Percentiles rank a stretch among this genome's conserved stretches.
Evolutionary conservation across 2,888 invertebrate species (phyloP).

Genomic region (Chrysolina haemoptera): DNA sequence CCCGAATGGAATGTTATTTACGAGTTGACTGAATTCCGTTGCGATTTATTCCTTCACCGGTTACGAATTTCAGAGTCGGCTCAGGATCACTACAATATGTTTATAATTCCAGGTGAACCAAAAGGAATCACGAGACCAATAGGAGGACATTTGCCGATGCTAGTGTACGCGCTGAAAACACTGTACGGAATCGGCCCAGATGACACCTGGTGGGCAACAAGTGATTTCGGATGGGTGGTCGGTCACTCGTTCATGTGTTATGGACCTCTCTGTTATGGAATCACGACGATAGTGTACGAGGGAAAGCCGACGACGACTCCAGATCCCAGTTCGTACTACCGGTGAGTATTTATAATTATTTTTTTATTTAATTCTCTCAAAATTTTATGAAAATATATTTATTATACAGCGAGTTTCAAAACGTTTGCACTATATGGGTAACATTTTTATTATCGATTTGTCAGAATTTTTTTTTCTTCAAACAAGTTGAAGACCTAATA

Average conservation of each 20-base stretch:
- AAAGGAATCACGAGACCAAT: slow-evolving; percentile 90
- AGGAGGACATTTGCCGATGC: slow-evolving; percentile 89
- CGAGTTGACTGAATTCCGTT: too few relatives aligned
- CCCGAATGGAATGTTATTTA: too few relatives aligned
- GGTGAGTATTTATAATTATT: slow-evolving; percentile 70
- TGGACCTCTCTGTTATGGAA: slow-evolving; percentile 86
- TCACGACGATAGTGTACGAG: slow-evolving; percentile 89
- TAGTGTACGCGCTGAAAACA: slow-evolving; percentile 88
- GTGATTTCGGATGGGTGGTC: slow-evolving; percentile 93
- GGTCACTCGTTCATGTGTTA: slow-evolving; percentile 97
- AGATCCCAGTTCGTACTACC: slow-evolving; percentile 92
- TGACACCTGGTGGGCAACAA: slow-evolving; percentile 94
- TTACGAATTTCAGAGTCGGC: too few relatives aligned
- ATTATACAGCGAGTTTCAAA: too few relatives aligned
- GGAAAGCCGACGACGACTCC: slow-evolving; percentile 97
- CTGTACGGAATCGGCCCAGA: slow-evolving; percentile 85
- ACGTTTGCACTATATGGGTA: too few relatives aligned
- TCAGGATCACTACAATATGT: too few relatives aligned
- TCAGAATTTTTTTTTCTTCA: too few relatives aligned
- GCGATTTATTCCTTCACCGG: too few relatives aligned
- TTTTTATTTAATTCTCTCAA: not conserved
- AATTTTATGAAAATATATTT: too few relatives aligned
- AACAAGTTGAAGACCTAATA: too few relatives aligned
- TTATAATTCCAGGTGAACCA: slow-evolving; percentile 71
- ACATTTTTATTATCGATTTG: too few relatives aligned